Evolutionary conservation across 2,888 invertebrate genomes (phyloP), one percentile per base, ranked within the genome.

Genomic region (Isoperla grammatica): DNA sequence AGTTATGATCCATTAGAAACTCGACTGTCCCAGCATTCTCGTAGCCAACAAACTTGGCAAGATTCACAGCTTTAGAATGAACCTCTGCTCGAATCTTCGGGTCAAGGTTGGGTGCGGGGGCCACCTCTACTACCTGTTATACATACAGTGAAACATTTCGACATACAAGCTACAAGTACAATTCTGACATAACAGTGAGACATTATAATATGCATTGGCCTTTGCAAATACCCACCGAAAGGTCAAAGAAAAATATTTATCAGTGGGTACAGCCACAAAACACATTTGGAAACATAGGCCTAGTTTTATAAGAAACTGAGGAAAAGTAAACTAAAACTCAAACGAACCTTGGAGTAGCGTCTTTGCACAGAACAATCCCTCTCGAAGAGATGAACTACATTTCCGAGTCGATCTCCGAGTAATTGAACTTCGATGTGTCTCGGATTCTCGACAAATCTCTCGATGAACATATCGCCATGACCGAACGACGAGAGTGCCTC

Each of bases 21-120:
- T 83, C 83, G 5, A 83, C 82, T 0, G 83, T 84, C 46, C 83
- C 82, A 23, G 81, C 81, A 71, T 80, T 80, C 65, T 79, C 77
- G 69, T 84, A 84, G 17, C 81, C 81, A 29, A 83, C 82, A 69
- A 76, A 75, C 59, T 72, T 71, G 13, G 78, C 78, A 39, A 84
- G 72, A 62, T 75, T 73, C 1, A 83, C 75, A 20, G 83, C 82
- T 69, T 81, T 81, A 17, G 67, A 70, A 1, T 79, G 73, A 73
- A 84, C 81, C 55, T 70, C 71, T 42, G 78, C 73, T 9, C 81
- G 71, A 1, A 81, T 69, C 57, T 73, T 3, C 9, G 39, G 49
- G 13, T n/a, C n/a, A 15, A 35, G 17, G 13, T 20, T 15, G 5
- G 19, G 19, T 15, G 15, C 13, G 15, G 48, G 48, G n/a, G 48